Evolutionary conservation across 2,888 invertebrate species (phyloP).

Genomic region (Tricholauxania praeusta): DNA sequence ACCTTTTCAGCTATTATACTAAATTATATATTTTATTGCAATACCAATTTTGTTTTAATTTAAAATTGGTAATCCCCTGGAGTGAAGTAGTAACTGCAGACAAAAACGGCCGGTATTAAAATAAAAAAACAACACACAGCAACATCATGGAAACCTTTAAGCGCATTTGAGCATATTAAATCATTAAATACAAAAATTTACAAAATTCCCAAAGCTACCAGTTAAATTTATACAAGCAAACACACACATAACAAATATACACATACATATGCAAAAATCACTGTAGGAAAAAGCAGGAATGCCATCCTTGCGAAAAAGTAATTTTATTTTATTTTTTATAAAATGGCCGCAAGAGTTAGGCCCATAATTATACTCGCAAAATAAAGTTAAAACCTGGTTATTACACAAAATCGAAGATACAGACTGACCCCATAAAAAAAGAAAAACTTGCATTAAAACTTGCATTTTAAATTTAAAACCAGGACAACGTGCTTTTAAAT

Average conservation of each 20-base stretch:
- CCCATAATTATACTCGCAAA: no score
- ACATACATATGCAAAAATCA: background rate
- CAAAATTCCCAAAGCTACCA: constrained; percentile 24
- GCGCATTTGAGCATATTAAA: constrained; percentile 35
- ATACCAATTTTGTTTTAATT: background rate
- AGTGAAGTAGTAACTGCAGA: constrained; percentile 22
- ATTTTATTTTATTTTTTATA: no score
- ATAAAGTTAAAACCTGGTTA: no score
- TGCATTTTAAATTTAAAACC: no score
- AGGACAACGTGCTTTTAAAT: no score
- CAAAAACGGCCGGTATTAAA: constrained; percentile 4
- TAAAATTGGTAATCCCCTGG: constrained; percentile 6
- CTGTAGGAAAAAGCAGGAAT: no score
- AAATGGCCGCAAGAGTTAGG: no score
- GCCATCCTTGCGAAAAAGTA: no score
- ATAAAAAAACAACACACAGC: constrained; percentile 6
- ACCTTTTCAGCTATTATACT: background rate
- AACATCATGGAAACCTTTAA: constrained; percentile 13
- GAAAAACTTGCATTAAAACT: no score
- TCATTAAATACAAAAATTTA: constrained; percentile 28
- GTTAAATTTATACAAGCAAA: constrained; percentile 20
- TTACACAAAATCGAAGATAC: no score
- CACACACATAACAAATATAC: background rate
- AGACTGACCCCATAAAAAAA: no score
- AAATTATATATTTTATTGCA: constrained; percentile 10